These are phyloP conservation scores for Falco novaeseelandiae DNA, from an alignment of 2,797 vertebrate species.

Conservation along the genomic window DNA sequence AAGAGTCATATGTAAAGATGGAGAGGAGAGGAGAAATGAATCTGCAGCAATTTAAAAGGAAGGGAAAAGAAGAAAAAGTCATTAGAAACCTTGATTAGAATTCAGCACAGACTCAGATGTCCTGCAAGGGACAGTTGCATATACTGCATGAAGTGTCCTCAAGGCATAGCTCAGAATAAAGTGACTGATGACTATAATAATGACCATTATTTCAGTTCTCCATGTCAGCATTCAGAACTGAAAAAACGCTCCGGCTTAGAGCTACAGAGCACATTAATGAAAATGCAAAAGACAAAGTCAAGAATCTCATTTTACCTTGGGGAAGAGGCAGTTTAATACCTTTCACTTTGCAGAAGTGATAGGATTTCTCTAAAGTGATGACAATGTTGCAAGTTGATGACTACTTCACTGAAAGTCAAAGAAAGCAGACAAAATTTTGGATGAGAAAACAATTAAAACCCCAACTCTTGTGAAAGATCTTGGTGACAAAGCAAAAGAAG, in stretches of 20 bases:
- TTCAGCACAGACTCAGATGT: background rate
- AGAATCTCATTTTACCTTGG: conserved; percentile 11
- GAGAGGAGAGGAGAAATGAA: background rate
- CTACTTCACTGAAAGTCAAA: conserved; percentile 1
- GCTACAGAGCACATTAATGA: background rate
- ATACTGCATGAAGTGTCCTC: background rate
- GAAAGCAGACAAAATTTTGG: background rate
- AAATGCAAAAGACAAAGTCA: conserved; percentile 7
- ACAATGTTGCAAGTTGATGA: background rate
- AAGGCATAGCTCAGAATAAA: background rate
- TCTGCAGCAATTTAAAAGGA: background rate
- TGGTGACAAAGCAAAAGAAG: background rate
- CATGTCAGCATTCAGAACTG: background rate
- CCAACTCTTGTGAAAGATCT: background rate
- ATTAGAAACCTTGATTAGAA: background rate
- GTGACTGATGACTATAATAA: conserved; percentile 11
- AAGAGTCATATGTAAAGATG: background rate
- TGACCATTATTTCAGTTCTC: conserved; percentile 13
- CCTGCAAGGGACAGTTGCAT: background rate
- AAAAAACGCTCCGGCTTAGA: background rate
- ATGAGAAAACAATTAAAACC: background rate
- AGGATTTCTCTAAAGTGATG: background rate
- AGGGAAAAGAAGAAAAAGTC: background rate
- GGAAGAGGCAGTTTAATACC: background rate
- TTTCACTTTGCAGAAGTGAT: background rate